Base-by-base conservation (phyloP, 1,140 invertebrate genomes). In the Euura lappo region DNA sequence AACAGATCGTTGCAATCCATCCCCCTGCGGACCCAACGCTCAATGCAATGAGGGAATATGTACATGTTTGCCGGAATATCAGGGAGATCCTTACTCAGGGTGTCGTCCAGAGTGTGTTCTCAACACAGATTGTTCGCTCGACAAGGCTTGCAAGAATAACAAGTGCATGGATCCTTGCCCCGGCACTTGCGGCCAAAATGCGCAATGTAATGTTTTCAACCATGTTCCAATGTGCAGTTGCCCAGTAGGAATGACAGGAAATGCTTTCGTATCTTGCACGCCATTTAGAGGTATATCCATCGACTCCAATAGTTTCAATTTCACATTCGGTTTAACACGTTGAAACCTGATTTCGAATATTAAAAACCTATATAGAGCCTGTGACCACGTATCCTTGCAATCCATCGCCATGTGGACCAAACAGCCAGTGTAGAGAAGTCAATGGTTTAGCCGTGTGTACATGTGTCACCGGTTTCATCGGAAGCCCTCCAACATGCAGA, bases 101-200 rank as follows among this genome's bases (percentile, higher is more conserved):
- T 94, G 93, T 80, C 83, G 91, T 71, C 91, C 92, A 3, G 92
- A 93, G 79, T 93, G 92, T 81, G 88, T 89, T 6, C 68, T 88
- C 1, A 90, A 90, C 79, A 83, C 88, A 2, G 92, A 94, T 74
- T 94, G 93, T 81, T 74, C 89, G 0, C 80, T 85, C 60, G 85
- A 90, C 74, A 89, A 89, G 74, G 91, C 92, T 70, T 93, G 93
- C 74, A 85, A 91, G 64, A 88, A 90, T 76, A 89, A 88, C 73
- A 93, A 93, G 81, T 94, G 93, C 80, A 84, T 85, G 13, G 90
- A 94, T 84, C 93, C 93, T 13, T 94, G 93, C 79, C 88, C 89
- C 2, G 92, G 91, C 64, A 87, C 90, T 10, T 94, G 93, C 79
- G 93, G 92, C 7, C 83, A 89, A 45, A 90, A 90, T 75, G 91